A percentile compares a stretch with the other conserved stretches of the same genome.
Evolutionary conservation across 2,113 vertebrate species (phyloP).

Genomic region (Bufo gargarizans): DNA sequence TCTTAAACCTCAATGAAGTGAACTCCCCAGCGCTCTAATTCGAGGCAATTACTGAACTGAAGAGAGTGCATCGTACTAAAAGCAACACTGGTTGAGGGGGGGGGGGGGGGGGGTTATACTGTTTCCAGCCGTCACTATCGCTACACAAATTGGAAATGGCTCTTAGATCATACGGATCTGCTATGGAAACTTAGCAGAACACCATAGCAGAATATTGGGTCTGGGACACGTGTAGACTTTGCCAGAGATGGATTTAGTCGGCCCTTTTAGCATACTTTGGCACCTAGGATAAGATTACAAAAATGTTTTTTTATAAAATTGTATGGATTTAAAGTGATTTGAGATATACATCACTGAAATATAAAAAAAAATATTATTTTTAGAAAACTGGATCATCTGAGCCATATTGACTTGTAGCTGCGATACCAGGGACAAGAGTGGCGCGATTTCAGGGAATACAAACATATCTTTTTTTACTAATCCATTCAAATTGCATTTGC

Average conservation of each 20-base stretch:
- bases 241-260: not conserved
- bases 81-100: not conserved
- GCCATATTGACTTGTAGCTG: too few relatives aligned
- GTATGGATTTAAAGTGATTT: not conserved
- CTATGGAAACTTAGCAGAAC: not conserved
- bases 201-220: not conserved
- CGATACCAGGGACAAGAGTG: too few relatives aligned
- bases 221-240: not conserved
- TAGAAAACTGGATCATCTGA: too few relatives aligned
- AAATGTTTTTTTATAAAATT: not conserved
- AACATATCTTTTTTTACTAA: too few relatives aligned
- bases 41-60: conserved; percentile 36
- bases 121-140: conserved; percentile 32
- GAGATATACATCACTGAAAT: too few relatives aligned
- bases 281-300: not conserved
- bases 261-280: not conserved
- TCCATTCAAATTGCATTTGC: too few relatives aligned
- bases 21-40: conserved; percentile 9
- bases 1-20: conserved; percentile 23
- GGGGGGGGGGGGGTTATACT: not conserved
- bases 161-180: conserved; percentile 25
- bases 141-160: conserved; percentile 16
- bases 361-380: too few relatives aligned
- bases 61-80: not conserved
- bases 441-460: too few relatives aligned